Evolutionary conservation across 2,113 vertebrate species (phyloP).

Genomic region (Leptocoma aspasia): DNA sequence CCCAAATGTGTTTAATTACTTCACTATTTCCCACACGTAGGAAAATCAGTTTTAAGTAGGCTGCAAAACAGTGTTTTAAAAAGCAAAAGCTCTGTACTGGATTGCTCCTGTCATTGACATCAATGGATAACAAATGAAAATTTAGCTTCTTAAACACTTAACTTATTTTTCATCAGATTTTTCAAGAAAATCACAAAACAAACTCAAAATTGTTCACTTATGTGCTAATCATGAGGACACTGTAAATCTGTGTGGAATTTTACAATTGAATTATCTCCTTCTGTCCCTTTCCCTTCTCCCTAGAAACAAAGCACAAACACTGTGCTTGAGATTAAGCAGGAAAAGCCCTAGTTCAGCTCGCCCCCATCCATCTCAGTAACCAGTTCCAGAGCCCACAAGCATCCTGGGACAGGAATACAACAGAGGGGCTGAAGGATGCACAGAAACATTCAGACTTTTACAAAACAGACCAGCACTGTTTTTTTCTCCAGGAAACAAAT

Average conservation of each 20-base stretch:
- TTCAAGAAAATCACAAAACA: neutral
- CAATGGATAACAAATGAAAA: conserved; percentile 41
- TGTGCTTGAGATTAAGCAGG: neutral
- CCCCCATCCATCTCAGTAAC: accelerated
- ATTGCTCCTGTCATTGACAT: neutral
- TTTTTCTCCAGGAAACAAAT: neutral
- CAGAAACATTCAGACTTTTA: neutral
- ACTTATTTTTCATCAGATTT: neutral
- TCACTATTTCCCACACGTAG: conserved; percentile 75
- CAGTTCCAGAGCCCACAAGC: neutral
- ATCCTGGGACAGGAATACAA: neutral
- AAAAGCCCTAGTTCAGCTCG: neutral
- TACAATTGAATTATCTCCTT: neutral
- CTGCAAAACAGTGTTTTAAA: conserved; percentile 65
- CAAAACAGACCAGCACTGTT: neutral
- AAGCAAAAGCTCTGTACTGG: conserved; percentile 14
- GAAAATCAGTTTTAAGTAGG: conserved; percentile 70
- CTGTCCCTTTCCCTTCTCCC: neutral
- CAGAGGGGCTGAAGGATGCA: neutral
- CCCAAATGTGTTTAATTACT: conserved; percentile 84
- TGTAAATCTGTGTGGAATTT: neutral
- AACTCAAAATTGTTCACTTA: neutral
- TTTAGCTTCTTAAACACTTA: conserved; percentile 9
- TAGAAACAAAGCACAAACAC: neutral
- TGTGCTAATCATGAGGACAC: neutral